Evolutionary conservation across 2,113 vertebrate genomes (phyloP).

Genomic region (Embiotoca jacksoni): DNA sequence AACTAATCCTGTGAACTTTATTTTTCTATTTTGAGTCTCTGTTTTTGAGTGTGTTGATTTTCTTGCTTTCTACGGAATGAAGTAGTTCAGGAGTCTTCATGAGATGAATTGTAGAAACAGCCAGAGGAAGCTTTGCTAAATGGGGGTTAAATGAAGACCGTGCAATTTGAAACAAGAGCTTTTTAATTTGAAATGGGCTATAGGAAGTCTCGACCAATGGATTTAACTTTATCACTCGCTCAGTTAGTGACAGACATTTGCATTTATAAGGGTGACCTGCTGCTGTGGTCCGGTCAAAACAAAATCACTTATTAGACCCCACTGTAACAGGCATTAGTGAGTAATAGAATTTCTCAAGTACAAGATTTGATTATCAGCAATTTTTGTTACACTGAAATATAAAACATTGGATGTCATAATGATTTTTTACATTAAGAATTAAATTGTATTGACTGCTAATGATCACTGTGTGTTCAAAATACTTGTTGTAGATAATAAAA

Average conservation of each 20-base stretch:
- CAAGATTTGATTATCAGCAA: constrained; percentile 42
- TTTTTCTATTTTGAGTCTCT: neutral
- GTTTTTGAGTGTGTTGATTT: constrained; percentile 44
- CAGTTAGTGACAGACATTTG: too few relatives aligned
- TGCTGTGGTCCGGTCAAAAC: too few relatives aligned
- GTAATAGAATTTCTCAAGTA: constrained; percentile 14
- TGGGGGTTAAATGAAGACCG: constrained; percentile 17
- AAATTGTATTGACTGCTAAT: neutral
- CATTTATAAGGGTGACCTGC: too few relatives aligned
- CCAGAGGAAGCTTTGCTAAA: constrained; percentile 43
- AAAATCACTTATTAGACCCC: constrained; percentile 28
- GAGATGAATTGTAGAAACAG: constrained; percentile 47
- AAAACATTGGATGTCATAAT: neutral
- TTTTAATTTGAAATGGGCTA: too few relatives aligned
- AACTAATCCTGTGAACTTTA: neutral
- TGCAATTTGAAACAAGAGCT: constrained; percentile 24
- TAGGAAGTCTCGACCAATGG: too few relatives aligned
- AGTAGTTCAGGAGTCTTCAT: constrained; percentile 44
- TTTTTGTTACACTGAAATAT: constrained; percentile 12
- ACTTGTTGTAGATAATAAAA: neutral
- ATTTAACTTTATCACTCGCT: too few relatives aligned
- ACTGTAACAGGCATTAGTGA: constrained; percentile 10
- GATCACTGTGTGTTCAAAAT: neutral
- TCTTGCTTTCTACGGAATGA: constrained; percentile 40
- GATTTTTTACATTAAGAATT: neutral